phyloP scores from a whole-genome alignment of 2,113 vertebrate species.

The Mobula hypostoma region DNA sequence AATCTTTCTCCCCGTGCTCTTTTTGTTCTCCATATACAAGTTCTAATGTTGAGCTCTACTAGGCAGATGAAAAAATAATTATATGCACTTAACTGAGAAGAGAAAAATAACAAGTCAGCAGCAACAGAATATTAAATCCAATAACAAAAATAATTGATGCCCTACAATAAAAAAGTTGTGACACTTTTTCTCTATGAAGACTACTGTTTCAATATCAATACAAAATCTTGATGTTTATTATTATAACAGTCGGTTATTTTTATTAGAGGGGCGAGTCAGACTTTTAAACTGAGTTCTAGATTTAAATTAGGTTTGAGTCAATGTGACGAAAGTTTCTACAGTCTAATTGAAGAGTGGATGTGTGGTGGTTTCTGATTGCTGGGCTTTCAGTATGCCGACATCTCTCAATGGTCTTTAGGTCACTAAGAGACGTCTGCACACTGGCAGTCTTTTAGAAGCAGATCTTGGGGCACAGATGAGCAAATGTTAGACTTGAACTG shows the following conservation, averaged over 20 bases:
- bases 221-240: not conserved
- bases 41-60: not conserved
- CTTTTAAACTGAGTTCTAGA: not conserved
- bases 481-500: slow-evolving; percentile 13
- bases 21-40: not conserved
- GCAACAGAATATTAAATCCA: not conserved
- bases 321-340: not conserved
- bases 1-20: not conserved
- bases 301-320: not conserved
- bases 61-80: not conserved
- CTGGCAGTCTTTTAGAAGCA: slow-evolving; percentile 19
- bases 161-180: not conserved
- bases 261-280: not conserved
- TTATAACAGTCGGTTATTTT: not conserved
- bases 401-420: not conserved
- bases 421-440: slow-evolving; percentile 6
- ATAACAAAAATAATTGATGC: not conserved
- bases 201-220: not conserved
- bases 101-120: not conserved
- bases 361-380: not conserved
- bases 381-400: not conserved
- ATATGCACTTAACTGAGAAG: not conserved
- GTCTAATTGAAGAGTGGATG: not conserved
- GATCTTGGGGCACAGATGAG: not conserved
- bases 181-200: not conserved